phyloP scores from a whole-genome alignment of 64 coral and sea anemone genomes.

The Montipora efflorescens region DNA sequence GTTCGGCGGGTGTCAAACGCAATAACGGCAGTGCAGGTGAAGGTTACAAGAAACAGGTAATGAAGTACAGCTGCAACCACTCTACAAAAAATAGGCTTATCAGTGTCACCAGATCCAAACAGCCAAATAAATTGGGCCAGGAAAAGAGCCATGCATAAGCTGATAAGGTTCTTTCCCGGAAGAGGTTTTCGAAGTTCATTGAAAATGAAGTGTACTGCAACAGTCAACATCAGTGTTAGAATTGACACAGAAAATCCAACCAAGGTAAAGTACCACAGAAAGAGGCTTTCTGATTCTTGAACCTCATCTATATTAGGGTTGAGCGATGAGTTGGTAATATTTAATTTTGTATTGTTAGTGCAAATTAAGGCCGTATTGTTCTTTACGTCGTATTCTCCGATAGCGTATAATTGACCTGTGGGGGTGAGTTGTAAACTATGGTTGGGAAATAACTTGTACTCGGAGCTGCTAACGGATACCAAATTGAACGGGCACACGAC shows the following conservation, averaged over 20 bases:
- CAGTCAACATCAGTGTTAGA: neutral
- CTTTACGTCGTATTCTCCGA: slow-evolving; percentile 67
- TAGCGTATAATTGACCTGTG: slow-evolving; percentile 40
- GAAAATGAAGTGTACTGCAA: slow-evolving; percentile 49
- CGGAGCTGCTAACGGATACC: slow-evolving; percentile 23
- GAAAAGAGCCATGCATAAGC: slow-evolving; percentile 72
- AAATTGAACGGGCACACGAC: slow-evolving; percentile 40
- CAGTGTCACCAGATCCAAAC: slow-evolving; percentile 61
- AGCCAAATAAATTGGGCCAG: slow-evolving; percentile 86
- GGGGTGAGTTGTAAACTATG: slow-evolving; percentile 50
- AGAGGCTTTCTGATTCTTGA: neutral
- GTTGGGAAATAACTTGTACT: slow-evolving; percentile 67
- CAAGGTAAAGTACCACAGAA: slow-evolving; percentile 37
- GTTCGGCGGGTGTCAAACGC: slow-evolving; percentile 83
- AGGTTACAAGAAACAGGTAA: slow-evolving; percentile 89
- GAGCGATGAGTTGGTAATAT: neutral
- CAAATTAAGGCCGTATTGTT: slow-evolving; percentile 47
- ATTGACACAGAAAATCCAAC: slow-evolving; percentile 57
- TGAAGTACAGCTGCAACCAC: slow-evolving; percentile 71
- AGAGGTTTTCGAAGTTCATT: slow-evolving; percentile 75
- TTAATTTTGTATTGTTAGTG: slow-evolving; percentile 64
- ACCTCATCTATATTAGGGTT: neutral
- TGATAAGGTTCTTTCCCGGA: slow-evolving; percentile 95
- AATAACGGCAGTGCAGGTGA: slow-evolving; percentile 83
- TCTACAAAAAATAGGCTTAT: slow-evolving; percentile 71